Evolutionary conservation across 1,140 invertebrate genomes (phyloP).

Genomic region (Drosophila truncata): DNA sequence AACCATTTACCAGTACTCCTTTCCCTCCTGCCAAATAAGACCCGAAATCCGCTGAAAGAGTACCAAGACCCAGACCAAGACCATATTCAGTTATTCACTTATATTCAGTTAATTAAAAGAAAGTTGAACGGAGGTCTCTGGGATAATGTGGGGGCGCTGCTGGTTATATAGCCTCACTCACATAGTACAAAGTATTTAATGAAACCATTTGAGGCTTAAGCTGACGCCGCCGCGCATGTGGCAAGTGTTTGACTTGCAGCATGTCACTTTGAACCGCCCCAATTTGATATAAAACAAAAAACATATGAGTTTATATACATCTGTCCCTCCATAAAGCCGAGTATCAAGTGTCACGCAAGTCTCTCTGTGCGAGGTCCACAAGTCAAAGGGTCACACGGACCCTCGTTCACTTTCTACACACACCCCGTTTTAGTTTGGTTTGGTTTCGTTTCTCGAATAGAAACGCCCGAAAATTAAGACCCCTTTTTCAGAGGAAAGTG

Average conservation of each 20-base stretch:
- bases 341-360: conserved; percentile 76
- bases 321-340: conserved; percentile 28
- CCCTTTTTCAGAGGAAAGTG: conserved; percentile 29
- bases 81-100: conserved; percentile 48
- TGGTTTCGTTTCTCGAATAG: conserved; percentile 13
- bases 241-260: conserved; percentile 71
- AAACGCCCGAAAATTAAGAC: conserved; percentile 35
- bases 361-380: conserved; percentile 27
- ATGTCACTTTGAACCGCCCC: conserved; percentile 76
- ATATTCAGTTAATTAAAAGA: conserved; percentile 79
- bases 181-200: conserved; percentile 44
- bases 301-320: conserved; percentile 24
- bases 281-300: conserved; percentile 36
- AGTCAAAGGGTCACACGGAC: conserved; percentile 63
- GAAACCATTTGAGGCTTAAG: conserved; percentile 66
- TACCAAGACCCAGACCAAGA: conserved; percentile 25
- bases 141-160: conserved; percentile 49
- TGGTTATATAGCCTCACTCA: conserved; percentile 10
- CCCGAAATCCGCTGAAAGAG: conserved; percentile 5
- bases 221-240: conserved; percentile 45
- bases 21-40: conserved; percentile 15
- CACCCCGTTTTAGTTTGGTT: conserved; percentile 5
- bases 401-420: conserved; percentile 68
- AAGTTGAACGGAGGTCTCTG: conserved; percentile 54
- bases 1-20: conserved; percentile 5